A percentile compares a stretch with the other conserved stretches of the same genome.
phyloP scores from a whole-genome alignment of 2,797 vertebrate species.

The Peromyscus aztecus region DNA sequence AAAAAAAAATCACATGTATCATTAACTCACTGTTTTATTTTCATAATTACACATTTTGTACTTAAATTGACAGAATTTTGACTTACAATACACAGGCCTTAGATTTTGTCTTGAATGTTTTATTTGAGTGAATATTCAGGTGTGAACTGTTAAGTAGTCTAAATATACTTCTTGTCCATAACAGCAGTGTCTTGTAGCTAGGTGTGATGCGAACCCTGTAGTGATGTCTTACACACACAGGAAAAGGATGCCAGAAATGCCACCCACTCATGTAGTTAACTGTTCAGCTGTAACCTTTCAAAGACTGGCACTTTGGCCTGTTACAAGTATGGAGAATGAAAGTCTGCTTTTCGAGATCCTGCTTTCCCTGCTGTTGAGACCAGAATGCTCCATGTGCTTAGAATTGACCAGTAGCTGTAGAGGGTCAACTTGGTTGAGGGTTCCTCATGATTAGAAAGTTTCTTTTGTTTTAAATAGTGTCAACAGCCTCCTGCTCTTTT shows the following conservation, averaged over 20 bases:
- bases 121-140: background rate
- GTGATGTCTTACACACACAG: background rate
- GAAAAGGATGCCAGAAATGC: background rate
- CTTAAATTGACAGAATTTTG: constrained; percentile 33
- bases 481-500: background rate
- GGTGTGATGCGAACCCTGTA: background rate
- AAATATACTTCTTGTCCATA: background rate
- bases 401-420: background rate
- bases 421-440: background rate
- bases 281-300: background rate
- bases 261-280: background rate
- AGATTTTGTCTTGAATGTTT: background rate
- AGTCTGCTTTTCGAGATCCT: background rate
- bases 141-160: background rate
- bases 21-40: constrained; percentile 20
- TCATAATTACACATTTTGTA: background rate
- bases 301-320: background rate
- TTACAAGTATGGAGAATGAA: background rate
- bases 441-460: background rate
- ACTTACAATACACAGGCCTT: background rate
- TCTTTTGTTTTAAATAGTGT: background rate
- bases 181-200: background rate
- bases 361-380: background rate
- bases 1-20: background rate
- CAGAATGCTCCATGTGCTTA: background rate